Evolutionary conservation across 2,797 vertebrate genomes (phyloP), one percentile per base, ranked within the genome.

Genomic region (Protonibea diacanthus): DNA sequence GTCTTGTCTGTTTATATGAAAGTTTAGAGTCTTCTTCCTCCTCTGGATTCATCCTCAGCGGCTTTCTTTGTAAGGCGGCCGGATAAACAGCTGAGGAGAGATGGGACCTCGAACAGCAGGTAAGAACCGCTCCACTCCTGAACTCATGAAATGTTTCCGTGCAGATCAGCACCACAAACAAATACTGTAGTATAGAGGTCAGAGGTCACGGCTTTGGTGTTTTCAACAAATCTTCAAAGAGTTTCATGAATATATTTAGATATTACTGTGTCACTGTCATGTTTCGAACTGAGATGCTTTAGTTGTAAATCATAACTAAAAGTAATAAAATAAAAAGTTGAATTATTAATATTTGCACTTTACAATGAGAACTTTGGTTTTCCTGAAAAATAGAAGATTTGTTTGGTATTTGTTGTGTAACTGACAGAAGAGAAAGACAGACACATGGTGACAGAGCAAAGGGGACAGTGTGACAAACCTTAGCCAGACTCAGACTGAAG

Each of bases 71-170:
- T 21, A 33, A 53, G 73, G 15, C 3, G 21, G 4, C 0, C 38
- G 69, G 64, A 75, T 27, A 25, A 48, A 23, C 14, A 1, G 3
- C 14, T 29, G 65, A 67, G 29, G 20, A 58, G 82, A 56, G 60
- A 94, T 94, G 93, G 92, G 92, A 80, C 91, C 91, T 80, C 78
- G 76, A 0, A 91, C 90, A 20, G 84, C 88, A 80, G 91, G 93
- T 94, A 69, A 85, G 92, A 69, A 6, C 29, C 2, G 6, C 42
- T 38, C 17, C 20, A 3, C n/a, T 58, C 13, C 17, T 53, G 7
- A 63, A 29, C 11, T 0, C 0, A 51, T 25, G 3, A 44, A 64
- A 25, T 15, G 23, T 11, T 3, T 44, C 15, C 49, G 10, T 18
- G 5, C 47, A 49, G 17, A 48, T 17, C 2, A 52, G 40, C 33